Evolutionary conservation across 2,888 invertebrate species (phyloP), one percentile per base, ranked within the genome.

Genomic region (Ichneumon xanthorius): DNA sequence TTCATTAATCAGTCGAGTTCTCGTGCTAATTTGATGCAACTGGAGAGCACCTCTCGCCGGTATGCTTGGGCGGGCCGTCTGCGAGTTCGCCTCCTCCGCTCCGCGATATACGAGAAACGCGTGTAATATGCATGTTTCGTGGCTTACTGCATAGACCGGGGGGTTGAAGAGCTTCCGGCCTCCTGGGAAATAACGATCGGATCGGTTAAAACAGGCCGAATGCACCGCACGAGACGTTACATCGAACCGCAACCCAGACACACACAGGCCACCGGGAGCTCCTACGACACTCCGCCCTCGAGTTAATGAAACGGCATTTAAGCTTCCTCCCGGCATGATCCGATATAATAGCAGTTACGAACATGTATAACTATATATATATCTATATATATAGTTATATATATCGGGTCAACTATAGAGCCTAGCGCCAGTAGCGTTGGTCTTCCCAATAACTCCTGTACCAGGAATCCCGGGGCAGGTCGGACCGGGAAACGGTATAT

Each of bases 1-100:
- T 84, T 30, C 88, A 87, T 88, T 87, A 87, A 88, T 88, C 88
- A 88, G 87, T 68, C 81, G 83, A 72, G 81, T 77, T 84, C 68
- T 82, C 82, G 80, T 87, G 83, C 83, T 83, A 85, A 85, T 85
- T 85, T 72, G 80, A 82, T 82, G 85, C 82, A 85, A 82, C 80
- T 45, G 40, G 48, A 77, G 67, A 61, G 76, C 55, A 33, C 55
- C 58, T 67, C 79, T 76, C 67, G 71, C 33, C 26, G 67, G 22
- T 72, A 71, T 53, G 45, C 40, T 48, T 9, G 68, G 58, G 55
- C 19, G 61, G 55, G 65, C 70, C 73, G 61, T 70, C 77, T 63
- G 82, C 82, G 79, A 81, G 45, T 79, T 71, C 58, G 75, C 71
- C 76, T 50, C 78, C 45, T 37, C 63, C 70, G 40, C 65, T 73